Evolutionary conservation across 2,888 invertebrate genomes (phyloP), one percentile per base, ranked within the genome.

Genomic region (Monopis laevigella): DNA sequence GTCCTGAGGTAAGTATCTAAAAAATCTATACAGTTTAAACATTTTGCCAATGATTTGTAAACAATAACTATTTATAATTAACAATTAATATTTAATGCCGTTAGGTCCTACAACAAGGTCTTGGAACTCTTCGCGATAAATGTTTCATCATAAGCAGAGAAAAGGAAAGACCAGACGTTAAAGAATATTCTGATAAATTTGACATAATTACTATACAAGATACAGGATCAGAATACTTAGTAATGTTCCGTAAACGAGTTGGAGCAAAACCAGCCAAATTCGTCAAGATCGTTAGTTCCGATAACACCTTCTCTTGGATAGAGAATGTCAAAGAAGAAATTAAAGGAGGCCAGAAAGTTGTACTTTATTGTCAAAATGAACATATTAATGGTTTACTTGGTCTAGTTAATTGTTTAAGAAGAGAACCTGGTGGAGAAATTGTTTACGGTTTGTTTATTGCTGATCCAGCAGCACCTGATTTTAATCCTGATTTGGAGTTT

Each of bases 331-430:
- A 67, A 49, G 78, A 81, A 42, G 73, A 80, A 28, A 53, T 65
- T 0, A 66, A 71, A 42, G 64, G 65, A 19, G 67, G 69, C 1
- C 68, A 74, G 10, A 84, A 85, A 53, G 64, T 89, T 1, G 72
- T 90, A 1, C 59, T 96, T 1, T 85, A 90, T 12, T 77, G 86
- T 1, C 85, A 88, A 60, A 84, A 86, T 48, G 86, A 89, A 42
- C 77, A 82, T 2, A 71, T 86, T 5, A 92, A 84, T 58, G 98
- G 98, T 10, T 77, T 96, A 1, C 62, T 95, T 14, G 98, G 98
- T n/a, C 70, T 97, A 41, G 86, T 92, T 0, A 95, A 95, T 53
- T 96, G 96, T 63, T 63, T 98, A 18, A 83, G 90, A 44, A 88
- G 84, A 52, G 96, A 96, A 58, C 87, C 89, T 1, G 89, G 89